Conservation (phyloP, 2,888 invertebrate species). For the Alviniconcha strummeri region DNA sequence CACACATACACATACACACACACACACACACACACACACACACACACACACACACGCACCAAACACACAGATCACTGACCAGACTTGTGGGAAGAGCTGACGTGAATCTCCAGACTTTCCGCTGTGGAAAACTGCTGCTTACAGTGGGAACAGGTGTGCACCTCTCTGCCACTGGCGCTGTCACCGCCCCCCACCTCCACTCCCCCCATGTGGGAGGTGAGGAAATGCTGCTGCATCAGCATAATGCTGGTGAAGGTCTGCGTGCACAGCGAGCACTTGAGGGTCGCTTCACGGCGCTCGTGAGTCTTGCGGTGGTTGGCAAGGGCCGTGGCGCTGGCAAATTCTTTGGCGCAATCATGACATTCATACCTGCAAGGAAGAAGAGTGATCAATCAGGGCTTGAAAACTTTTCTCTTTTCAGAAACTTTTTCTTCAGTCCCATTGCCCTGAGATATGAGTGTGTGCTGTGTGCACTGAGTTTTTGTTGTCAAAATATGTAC, state of each 20-base stretch:
- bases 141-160: conserved; percentile 35
- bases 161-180: neutral
- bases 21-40: too few relatives aligned
- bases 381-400: neutral
- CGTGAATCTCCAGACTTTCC: conserved; percentile 46
- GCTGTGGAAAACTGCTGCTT: conserved; percentile 38
- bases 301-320: conserved; percentile 58
- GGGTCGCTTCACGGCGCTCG: conserved; percentile 38
- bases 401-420: too few relatives aligned
- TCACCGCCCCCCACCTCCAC: neutral
- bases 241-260: conserved; percentile 59
- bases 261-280: conserved; percentile 67
- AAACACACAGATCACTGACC: neutral
- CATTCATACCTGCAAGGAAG: conserved; percentile 56
- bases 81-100: conserved; percentile 45
- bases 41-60: too few relatives aligned
- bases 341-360: conserved; percentile 67
- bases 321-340: conserved; percentile 53
- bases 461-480: too few relatives aligned
- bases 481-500: too few relatives aligned
- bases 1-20: too few relatives aligned
- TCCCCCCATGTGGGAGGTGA: conserved; percentile 57
- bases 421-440: too few relatives aligned
- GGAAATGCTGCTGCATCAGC: conserved; percentile 69
- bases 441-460: too few relatives aligned